Conservation (phyloP, 2,797 vertebrate genomes). For the Manis javanica region DNA sequence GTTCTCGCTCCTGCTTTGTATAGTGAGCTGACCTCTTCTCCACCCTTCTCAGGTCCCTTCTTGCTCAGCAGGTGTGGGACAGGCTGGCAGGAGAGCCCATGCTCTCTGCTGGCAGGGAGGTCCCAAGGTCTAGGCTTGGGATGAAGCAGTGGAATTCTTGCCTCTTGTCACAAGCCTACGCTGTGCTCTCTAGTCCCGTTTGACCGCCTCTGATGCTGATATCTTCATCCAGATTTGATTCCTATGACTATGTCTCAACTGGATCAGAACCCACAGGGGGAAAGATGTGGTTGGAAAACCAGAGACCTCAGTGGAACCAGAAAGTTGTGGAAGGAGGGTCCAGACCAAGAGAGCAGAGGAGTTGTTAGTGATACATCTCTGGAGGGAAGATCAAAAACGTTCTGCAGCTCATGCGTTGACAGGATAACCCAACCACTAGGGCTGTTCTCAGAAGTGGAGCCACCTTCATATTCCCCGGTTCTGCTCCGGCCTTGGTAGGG, state of each 20-base stretch:
- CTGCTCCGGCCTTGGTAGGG: neutral
- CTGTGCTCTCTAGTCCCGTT: neutral
- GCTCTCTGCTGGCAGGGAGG: neutral
- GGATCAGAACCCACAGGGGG: neutral
- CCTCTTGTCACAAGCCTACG: neutral
- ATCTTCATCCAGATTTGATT: neutral
- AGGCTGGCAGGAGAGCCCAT: neutral
- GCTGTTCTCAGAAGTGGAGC: neutral
- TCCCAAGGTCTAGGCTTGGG: neutral
- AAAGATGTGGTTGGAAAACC: neutral
- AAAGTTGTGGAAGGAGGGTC: neutral
- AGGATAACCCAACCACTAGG: neutral
- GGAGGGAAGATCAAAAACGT: neutral
- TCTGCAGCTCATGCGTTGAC: neutral
- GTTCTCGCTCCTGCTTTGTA: neutral
- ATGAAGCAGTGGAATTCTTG: neutral
- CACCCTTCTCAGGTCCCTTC: neutral
- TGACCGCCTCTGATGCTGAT: neutral
- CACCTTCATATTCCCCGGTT: fast-evolving
- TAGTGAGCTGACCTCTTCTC: neutral
- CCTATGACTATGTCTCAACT: neutral
- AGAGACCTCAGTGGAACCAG: neutral
- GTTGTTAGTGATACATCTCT: neutral
- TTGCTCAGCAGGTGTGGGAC: neutral
- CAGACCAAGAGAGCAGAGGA: neutral